Evolutionary conservation across 2,888 invertebrate species (phyloP), one percentile per base, ranked within the genome.

Genomic region (Mesoligia furuncula): DNA sequence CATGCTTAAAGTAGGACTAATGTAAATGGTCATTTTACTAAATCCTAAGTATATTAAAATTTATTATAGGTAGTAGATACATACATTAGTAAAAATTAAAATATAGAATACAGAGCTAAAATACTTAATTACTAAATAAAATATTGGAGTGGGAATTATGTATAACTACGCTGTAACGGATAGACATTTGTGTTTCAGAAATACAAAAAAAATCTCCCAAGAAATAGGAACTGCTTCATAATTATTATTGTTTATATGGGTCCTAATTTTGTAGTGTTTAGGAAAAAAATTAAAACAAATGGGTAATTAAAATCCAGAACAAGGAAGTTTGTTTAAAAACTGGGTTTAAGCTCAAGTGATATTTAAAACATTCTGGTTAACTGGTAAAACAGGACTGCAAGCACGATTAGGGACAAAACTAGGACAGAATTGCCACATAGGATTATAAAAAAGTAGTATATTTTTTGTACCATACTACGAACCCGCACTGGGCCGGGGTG

Each of bases 1-100:
- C 73, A 85, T 61, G 13, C 36, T 31, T 66, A 65, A 2, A 84
- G 8, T 73, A 69, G 20, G 24, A 72, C 61, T 75, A 57, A 80
- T 48, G 20, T 24, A 57, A 57, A 69, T 69, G 31, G 59, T 48
- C 39, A 67, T 62, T 36, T 36, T 6, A 59, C 42, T 75, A 80
- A 57, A 45, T 67, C 48, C 70, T 67, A 64, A 57, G 7, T 61
- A 59, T n/a, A 65, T 8, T 64, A 17, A 54, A 73, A n/a, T 66
- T 57, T 42, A 64, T 17, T 36, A 54, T 64, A n/a, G n/a, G n/a
- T n/a, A n/a, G 42, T 79, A n/a, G 42, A 73, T 54, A 45, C 45
- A 65, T 62, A 72, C 64, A 75, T 73, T 36, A 73, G 20, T 74
- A 73, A 72, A 65, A 24, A 64, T 64, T 48, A n/a, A 54, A 74